phyloP scores from a whole-genome alignment of 2,888 invertebrate genomes.

The Schizaphis graminum region DNA sequence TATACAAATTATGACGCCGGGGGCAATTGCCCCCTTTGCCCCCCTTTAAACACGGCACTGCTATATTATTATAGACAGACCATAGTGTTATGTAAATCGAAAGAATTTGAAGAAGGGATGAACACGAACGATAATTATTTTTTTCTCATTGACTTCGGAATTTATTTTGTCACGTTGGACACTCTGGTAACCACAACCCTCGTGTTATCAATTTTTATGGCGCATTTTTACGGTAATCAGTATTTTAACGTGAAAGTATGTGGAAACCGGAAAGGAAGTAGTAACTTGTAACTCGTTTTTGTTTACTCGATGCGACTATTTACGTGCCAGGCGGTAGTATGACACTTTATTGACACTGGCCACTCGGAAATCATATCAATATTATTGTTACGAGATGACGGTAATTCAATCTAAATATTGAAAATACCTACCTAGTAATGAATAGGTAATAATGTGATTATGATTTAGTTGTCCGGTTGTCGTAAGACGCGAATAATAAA shows the following conservation, averaged over 20 bases:
- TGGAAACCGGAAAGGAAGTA: neutral
- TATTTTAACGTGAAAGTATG: neutral
- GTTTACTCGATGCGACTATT: neutral
- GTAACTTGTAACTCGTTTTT: neutral
- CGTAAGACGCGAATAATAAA: neutral
- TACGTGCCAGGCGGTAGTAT: neutral
- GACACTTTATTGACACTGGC: no score
- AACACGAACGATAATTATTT: constrained; percentile 4
- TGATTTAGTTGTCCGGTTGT: neutral
- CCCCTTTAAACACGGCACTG: no score
- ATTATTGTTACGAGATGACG: neutral
- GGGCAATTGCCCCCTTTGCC: no score
- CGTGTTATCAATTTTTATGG: constrained; percentile 46
- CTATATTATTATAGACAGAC: no score
- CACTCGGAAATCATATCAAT: neutral
- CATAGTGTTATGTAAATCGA: no score
- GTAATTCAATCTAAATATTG: neutral
- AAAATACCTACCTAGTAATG: neutral
- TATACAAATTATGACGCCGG: no score
- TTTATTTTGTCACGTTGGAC: neutral
- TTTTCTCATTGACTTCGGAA: neutral
- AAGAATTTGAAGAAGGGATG: neutral
- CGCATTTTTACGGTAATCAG: constrained; percentile 29
- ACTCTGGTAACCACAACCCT: neutral
- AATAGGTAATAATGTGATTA: neutral